Base-by-base conservation (phyloP, 2,113 vertebrate genomes). In the Pomatostomus ruficeps region DNA sequence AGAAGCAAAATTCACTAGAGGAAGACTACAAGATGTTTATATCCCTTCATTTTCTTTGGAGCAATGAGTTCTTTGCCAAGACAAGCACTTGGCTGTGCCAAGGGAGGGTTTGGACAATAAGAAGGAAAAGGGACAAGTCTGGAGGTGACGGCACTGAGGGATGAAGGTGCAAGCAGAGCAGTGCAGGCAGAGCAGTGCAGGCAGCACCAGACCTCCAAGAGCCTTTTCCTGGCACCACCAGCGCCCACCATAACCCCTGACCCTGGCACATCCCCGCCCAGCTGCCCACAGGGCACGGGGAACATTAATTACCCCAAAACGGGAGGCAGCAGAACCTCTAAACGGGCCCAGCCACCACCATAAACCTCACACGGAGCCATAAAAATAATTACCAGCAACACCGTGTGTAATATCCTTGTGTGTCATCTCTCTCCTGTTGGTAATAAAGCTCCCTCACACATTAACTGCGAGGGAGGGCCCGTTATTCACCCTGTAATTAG, bases 361-460 rank as follows among this genome's bases (percentile, higher is more conserved):
- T 91, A 96, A 97, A 96, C 85, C 84, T 51, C 89, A 51, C 92
- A 14, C 28, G 75, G 88, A 96, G 97, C 84, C 88, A 93, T 97
- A 94, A 96, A 96, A 95, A 92, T 96, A 97, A 96, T 97, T 91
- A 95, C 91, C 87, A 95, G 92, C 88, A 93, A 36, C 92, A 6
- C 94, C 51, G 26, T 57, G 43, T 20, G 82, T 49, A 90, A 91
- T 94, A 93, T 75, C 91, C 92, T 93, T 89, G 17, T 73, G 96
- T 89, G 91, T 92, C 96, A 93, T 85, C 96, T 94, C 96, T 94
- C 96, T 98, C 93, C 94, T 85, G 95, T 76, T 93, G 93, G 95
- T 12, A 90, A 96, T 95, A 97, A 97, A 97, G 96, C 90, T 74
- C 94, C 78, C 65, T 5, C 76, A 35, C 88, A 92, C 95, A 95